Conservation (phyloP, 2,888 invertebrate species). For the Nezara viridula region DNA sequence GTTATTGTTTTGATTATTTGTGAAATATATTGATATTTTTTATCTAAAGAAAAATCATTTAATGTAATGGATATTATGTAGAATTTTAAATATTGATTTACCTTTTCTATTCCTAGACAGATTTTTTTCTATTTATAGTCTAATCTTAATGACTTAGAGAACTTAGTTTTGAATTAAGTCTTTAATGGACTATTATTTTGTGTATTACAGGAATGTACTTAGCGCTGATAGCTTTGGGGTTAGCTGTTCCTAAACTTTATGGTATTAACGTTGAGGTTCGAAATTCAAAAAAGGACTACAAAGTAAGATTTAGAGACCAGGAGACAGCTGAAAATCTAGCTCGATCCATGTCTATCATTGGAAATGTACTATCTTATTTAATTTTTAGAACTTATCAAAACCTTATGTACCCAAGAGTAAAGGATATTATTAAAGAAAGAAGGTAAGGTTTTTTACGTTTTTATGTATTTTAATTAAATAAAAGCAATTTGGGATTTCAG, state of each 20-base stretch:
- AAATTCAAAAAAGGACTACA: neutral
- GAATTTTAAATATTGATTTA: too few species aligned
- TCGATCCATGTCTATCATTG: neutral
- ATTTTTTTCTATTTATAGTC: too few species aligned
- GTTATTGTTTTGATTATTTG: too few species aligned
- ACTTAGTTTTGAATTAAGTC: neutral
- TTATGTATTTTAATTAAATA: neutral
- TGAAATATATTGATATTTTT: too few species aligned
- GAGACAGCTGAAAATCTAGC: neutral
- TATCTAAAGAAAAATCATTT: too few species aligned
- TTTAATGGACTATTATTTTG: neutral
- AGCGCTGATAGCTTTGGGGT: neutral
- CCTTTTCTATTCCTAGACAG: too few species aligned
- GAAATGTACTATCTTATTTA: neutral
- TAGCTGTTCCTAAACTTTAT: neutral
- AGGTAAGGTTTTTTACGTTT: neutral
- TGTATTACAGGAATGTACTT: neutral
- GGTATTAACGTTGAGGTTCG: neutral
- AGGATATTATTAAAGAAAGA: conserved; percentile 26
- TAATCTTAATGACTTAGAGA: too few species aligned
- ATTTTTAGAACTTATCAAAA: conserved; percentile 23
- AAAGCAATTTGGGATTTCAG: neutral
- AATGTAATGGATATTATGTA: too few species aligned
- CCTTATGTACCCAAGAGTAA: neutral
- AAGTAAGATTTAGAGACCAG: conserved; percentile 27